A percentile compares a stretch with the other conserved stretches of the same genome.
Conservation (phyloP, 2,113 vertebrate species). For the Hippocampus comes region DNA sequence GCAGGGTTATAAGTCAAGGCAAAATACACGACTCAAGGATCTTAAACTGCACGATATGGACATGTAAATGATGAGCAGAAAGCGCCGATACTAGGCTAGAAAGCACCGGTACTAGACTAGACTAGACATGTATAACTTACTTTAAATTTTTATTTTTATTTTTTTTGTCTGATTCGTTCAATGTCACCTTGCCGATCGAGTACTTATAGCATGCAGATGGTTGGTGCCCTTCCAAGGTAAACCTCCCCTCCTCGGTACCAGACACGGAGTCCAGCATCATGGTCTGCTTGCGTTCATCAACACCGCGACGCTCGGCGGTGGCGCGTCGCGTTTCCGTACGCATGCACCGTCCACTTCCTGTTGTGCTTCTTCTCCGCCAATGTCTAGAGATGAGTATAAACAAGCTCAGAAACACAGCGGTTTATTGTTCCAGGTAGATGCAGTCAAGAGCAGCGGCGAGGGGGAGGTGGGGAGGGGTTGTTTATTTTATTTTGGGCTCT, state of each 20-base stretch:
- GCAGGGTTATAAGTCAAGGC: too few relatives aligned
- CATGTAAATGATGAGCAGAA: too few relatives aligned
- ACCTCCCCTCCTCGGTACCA: constrained; percentile 43
- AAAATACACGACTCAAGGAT: too few relatives aligned
- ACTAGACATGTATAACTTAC: too few relatives aligned
- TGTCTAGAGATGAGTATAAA: constrained; percentile 63
- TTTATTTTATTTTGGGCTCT: constrained; percentile 67
- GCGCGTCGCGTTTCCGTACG: constrained; percentile 49
- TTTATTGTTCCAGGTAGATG: constrained; percentile 69
- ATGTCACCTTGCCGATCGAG: constrained; percentile 58
- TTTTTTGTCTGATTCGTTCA: constrained; percentile 53
- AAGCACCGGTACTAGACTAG: too few relatives aligned
- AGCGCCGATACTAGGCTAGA: too few relatives aligned
- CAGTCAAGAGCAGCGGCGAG: constrained; percentile 44
- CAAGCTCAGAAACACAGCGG: constrained; percentile 49
- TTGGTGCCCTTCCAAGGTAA: constrained; percentile 69
- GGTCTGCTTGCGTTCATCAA: constrained; percentile 64
- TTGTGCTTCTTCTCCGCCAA: constrained; percentile 60
- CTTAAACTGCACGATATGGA: too few relatives aligned
- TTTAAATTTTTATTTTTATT: too few relatives aligned
- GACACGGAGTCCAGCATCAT: constrained; percentile 44
- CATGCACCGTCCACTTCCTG: constrained; percentile 61
- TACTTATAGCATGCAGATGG: constrained; percentile 63
- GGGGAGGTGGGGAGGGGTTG: constrained; percentile 36
- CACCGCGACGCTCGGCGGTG: constrained; percentile 36